Evolutionary conservation across 1,140 invertebrate species (phyloP), one percentile per base, ranked within the genome.

Genomic region (Drosophila yakuba): DNA sequence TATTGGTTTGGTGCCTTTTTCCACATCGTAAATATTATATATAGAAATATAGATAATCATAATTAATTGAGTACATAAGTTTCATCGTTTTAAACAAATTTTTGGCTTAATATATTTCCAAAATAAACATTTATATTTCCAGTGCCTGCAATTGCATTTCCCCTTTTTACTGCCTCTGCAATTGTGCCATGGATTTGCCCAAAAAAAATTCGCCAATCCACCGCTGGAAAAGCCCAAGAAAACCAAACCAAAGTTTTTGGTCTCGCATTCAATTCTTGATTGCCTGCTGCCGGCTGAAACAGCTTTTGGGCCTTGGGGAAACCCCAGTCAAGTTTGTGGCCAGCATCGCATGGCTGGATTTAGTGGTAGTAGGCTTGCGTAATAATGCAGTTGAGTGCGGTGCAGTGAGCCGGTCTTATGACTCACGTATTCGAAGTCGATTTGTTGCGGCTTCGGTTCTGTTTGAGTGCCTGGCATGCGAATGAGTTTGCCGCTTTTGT

Each of bases 271-370:
- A 83, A 88, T 89, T 89, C 84, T 88, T 71, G 44, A 43, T 35
- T 72, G 66, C 41, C 50, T 50, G 67, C 61, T 50, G 67, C 66
- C 64, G 64, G 67, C 64, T 71, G 78, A 23, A 79, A 52, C 58
- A 50, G 71, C 51, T 60, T 48, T 50, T 68, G 55, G 83, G 83
- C 83, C 79, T 88, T 89, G 83, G 83, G 83, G 72, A 88, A 88
- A 88, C 79, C 83, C 83, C 84, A 88, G 59, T 36, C 47, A 44
- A 78, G 47, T 68, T 45, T 60, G 55, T 28, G 51, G 50, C n/a
- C 48, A 62, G 10, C 56, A 51, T 20, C 51, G 50, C 44, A 43
- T 66, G 52, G 15, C 15, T 72, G 66, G 64, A 43, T 68, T 62
- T 25, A 10, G 11, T 14, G 58, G 58, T 20, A 20, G 20, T 20